These are phyloP conservation scores for Sander vitreus DNA, from an alignment of 2,113 vertebrate genomes.

Conservation along the genomic window DNA sequence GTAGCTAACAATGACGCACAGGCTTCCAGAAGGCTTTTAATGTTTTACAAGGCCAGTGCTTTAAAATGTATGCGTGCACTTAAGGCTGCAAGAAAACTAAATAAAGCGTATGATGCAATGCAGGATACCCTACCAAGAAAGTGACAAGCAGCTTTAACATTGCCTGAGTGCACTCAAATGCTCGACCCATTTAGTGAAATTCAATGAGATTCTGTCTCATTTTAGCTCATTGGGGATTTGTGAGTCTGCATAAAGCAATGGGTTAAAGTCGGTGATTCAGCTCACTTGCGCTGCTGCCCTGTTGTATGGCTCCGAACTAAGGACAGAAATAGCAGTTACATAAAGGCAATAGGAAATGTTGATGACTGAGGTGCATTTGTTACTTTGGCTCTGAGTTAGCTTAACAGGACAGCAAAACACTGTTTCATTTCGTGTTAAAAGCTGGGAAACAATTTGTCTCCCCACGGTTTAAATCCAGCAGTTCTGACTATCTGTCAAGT, in stretches of 20 bases:
- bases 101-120: constrained; percentile 76
- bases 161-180: constrained; percentile 59
- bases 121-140: constrained; percentile 58
- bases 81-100: constrained; percentile 67
- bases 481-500: neutral
- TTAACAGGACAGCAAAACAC: neutral
- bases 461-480: neutral
- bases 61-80: constrained; percentile 70
- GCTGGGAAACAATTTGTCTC: neutral
- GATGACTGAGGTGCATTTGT: neutral
- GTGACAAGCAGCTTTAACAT: constrained; percentile 56
- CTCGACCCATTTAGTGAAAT: constrained; percentile 23
- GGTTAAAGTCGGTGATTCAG: constrained; percentile 39
- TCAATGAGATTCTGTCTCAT: constrained; percentile 46
- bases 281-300: constrained; percentile 5
- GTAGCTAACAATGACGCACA: constrained; percentile 61
- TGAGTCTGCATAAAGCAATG: constrained; percentile 32
- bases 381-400: neutral
- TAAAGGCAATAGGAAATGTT: constrained; percentile 23
- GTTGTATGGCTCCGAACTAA: constrained; percentile 15
- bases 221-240: constrained; percentile 45
- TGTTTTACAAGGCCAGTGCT: constrained; percentile 74
- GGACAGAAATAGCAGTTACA: constrained; percentile 34
- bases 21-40: constrained; percentile 64
- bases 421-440: constrained; percentile 12